A percentile compares a stretch with the other conserved stretches of the same genome.
Conservation (phyloP, 1,140 invertebrate species). For the Apocrypta bakeri region DNA sequence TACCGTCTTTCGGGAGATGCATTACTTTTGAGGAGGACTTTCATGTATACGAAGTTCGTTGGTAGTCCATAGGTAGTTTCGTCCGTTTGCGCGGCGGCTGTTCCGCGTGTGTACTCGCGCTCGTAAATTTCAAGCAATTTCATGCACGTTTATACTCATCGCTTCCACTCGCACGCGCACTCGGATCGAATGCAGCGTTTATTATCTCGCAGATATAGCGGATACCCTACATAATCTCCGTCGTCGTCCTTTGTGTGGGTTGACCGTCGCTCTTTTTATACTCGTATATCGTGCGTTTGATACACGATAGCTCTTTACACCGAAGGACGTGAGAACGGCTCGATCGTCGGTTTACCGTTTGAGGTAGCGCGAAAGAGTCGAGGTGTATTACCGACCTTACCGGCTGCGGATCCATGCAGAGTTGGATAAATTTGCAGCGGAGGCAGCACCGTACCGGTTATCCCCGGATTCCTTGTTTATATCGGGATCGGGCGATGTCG, state of each 20-base stretch:
- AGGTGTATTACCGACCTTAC: neutral
- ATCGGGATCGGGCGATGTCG: neutral
- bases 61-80: neutral
- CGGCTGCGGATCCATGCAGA: neutral
- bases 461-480: neutral
- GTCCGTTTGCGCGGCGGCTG: constrained; percentile 58
- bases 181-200: neutral
- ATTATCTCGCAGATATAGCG: neutral
- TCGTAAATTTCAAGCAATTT: constrained; percentile 40
- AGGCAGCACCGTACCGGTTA: neutral
- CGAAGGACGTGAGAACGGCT: neutral
- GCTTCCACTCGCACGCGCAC: neutral
- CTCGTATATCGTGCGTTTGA: no score
- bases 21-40: no score
- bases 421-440: neutral
- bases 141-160: constrained; percentile 14
- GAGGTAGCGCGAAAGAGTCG: neutral
- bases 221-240: neutral
- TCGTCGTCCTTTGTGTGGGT: neutral
- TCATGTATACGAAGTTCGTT: no score
- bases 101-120: neutral
- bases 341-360: neutral
- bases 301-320: no score
- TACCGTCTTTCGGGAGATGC: no score
- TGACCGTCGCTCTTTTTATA: no score